A percentile compares a stretch with the other conserved stretches of the same genome.
phyloP scores from a whole-genome alignment of 2,113 vertebrate genomes.

The Sebastes schlegelii region DNA sequence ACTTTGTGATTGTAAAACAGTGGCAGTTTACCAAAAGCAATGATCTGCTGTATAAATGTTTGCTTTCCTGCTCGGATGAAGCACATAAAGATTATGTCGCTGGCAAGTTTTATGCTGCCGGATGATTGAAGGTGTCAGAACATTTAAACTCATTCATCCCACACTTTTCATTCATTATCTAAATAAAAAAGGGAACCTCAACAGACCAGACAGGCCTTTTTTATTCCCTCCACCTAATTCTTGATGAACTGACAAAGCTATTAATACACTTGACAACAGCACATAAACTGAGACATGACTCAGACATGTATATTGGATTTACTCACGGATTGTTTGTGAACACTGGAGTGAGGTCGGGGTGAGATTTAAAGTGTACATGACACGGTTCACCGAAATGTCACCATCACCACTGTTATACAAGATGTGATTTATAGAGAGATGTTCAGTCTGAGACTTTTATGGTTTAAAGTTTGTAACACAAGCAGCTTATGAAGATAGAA shows the following conservation, averaged over 20 bases:
- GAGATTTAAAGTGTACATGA: neutral
- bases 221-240: neutral
- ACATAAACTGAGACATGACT: conserved; percentile 10
- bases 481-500: conserved; percentile 3
- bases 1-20: neutral
- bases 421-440: conserved; percentile 6
- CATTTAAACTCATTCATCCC: neutral
- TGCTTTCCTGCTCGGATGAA: neutral
- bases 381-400: neutral
- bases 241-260: neutral
- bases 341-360: neutral
- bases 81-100: neutral
- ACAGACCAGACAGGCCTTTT: neutral
- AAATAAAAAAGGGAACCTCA: neutral
- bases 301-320: conserved; percentile 3
- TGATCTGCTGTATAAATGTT: neutral
- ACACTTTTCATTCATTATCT: neutral
- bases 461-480: neutral
- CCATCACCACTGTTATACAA: neutral
- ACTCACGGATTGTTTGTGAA: neutral
- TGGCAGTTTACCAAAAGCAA: conserved; percentile 2
- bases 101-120: neutral
- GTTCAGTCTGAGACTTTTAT: neutral
- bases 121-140: neutral
- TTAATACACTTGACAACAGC: conserved; percentile 10